Evolutionary conservation across 2,888 invertebrate genomes (phyloP).

Genomic region (Drosophila longiperda): DNA sequence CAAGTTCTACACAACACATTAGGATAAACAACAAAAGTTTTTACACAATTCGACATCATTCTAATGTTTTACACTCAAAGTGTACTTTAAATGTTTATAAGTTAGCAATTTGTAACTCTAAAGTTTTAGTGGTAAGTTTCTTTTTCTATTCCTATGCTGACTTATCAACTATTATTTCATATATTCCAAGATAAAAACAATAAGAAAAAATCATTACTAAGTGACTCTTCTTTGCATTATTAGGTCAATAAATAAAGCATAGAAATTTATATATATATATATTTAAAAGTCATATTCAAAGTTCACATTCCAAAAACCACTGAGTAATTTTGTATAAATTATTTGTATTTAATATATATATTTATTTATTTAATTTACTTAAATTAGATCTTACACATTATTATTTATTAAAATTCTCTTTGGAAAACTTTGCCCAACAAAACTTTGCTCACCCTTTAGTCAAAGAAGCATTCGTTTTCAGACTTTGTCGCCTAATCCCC

Average conservation of each 20-base stretch:
- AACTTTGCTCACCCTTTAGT: background rate
- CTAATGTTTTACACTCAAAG: conserved; percentile 22
- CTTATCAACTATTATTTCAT: background rate
- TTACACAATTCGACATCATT: conserved; percentile 26
- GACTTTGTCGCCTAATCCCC: conserved; percentile 14
- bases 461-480: conserved; percentile 8
- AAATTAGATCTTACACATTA: background rate
- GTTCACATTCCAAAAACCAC: background rate
- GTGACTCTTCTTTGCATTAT: background rate
- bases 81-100: conserved; percentile 20
- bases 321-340: background rate
- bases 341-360: background rate
- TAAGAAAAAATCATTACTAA: background rate
- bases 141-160: background rate
- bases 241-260: background rate
- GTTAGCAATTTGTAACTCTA: conserved; percentile 3
- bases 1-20: conserved; percentile 28
- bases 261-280: background rate
- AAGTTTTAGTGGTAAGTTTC: conserved; percentile 2
- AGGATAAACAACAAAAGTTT: conserved; percentile 42
- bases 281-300: background rate
- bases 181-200: background rate
- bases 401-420: background rate
- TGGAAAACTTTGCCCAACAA: background rate
- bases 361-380: background rate